Evolutionary conservation across 2,113 vertebrate genomes (phyloP), one percentile per base, ranked within the genome.

Genomic region (Strix uralensis): DNA sequence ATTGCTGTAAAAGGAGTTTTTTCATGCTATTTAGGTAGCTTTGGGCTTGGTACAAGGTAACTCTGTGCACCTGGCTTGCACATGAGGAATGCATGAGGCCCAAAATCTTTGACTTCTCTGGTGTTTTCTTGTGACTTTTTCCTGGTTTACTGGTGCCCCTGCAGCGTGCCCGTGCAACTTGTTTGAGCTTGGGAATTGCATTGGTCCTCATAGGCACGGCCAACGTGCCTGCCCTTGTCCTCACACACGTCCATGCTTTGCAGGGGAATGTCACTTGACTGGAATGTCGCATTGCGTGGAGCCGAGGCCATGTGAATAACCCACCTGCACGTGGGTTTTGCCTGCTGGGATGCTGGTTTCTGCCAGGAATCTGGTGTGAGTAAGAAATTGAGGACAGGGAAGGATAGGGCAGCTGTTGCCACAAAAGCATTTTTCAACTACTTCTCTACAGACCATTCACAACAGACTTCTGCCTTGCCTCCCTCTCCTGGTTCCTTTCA

Each of bases 241-340:
- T 78, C 36, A 8, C 9, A 5, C 47, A 44, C 36, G n/a, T 20
- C 38, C 2, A 10, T 34, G 4, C 47, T 86, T 49, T 0, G 1
- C 21, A 29, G 22, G 55, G 57, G 42, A 87, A 58, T 36, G 85
- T 66, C 30, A 20, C 52, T 30, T 32, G 27, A 10, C 82, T 63
- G 65, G 73, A n/a, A n/a, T 58, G 74, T n/a, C 74, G 63, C 47
- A 1, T 6, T 32, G 49, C 3, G 7, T 51, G 63, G 16, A 77
- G 15, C 47, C 0, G 2, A 26, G 32, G 29, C 38, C 11, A 7
- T 9, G 42, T 51, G 69, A 62, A 40, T 20, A 49, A 70, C 34
- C 34, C 73, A 44, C 47, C 32, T 1, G 0, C 15, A 34, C 20
- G 3, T 9, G 40, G 46, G 44, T 36, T 91, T 91, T 90, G 36